phyloP scores from a whole-genome alignment of 64 coral and sea anemone genomes.

The Porites australiensis region DNA sequence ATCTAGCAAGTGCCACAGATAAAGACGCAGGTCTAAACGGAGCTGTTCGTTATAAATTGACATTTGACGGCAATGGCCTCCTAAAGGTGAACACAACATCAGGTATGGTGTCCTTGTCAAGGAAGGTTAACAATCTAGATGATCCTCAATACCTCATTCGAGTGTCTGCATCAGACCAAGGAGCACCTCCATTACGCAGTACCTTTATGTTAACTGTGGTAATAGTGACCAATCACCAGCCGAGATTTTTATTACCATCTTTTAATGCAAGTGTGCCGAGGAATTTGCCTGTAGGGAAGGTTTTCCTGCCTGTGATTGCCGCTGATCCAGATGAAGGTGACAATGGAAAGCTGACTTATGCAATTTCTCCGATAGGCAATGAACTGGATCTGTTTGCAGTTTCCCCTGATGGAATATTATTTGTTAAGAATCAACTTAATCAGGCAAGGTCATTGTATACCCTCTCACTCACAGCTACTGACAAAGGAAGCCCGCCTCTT shows the following conservation, averaged over 20 bases:
- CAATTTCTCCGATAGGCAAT: constrained; percentile 67
- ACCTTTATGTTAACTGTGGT: constrained; percentile 61
- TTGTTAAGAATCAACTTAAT: constrained; percentile 72
- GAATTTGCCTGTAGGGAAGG: constrained; percentile 70
- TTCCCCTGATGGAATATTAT: constrained; percentile 80
- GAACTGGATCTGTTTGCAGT: constrained; percentile 77
- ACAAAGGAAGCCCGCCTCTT: constrained; percentile 76
- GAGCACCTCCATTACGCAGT: constrained; percentile 70
- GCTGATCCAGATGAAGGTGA: constrained; percentile 76
- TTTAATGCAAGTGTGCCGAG: constrained; percentile 71
- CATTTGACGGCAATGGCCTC: constrained; percentile 68
- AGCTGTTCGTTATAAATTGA: constrained; percentile 77
- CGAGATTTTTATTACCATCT: constrained; percentile 62
- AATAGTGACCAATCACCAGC: constrained; percentile 78
- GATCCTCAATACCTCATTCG: constrained; percentile 60
- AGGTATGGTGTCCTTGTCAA: constrained; percentile 72
- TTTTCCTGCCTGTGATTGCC: constrained; percentile 66
- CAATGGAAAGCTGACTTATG: constrained; percentile 78
- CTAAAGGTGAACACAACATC: constrained; percentile 84
- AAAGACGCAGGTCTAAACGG: constrained; percentile 82
- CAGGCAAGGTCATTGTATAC: constrained; percentile 57
- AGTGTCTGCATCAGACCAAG: constrained; percentile 77
- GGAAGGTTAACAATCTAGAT: constrained; percentile 47
- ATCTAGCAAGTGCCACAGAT: constrained; percentile 60
- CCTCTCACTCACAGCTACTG: constrained; percentile 65